Evolutionary conservation across 2,113 vertebrate genomes (phyloP).

Genomic region (Machaerirhynchus nigripectus): DNA sequence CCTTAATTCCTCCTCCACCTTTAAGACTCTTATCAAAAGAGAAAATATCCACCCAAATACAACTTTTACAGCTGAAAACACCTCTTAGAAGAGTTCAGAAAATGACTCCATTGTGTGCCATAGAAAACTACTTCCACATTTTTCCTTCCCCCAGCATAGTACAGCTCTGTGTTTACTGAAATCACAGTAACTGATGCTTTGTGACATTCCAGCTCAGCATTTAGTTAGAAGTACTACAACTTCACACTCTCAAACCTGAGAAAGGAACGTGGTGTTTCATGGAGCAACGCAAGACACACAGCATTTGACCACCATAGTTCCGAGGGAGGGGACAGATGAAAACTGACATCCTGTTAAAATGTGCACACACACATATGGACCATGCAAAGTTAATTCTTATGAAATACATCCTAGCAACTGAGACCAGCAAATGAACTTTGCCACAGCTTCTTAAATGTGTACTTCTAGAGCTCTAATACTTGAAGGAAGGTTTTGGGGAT

Average conservation of each 20-base stretch:
- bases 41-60: not conserved
- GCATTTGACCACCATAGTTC: not conserved
- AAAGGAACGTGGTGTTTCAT: not conserved
- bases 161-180: not conserved
- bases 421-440: not conserved
- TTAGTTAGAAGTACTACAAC: not conserved
- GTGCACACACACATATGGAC: not conserved
- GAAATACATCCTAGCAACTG: not conserved
- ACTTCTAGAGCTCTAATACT: not conserved
- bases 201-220: not conserved
- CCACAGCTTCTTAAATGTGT: not conserved
- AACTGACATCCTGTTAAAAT: slow-evolving; percentile 22
- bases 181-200: not conserved
- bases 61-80: not conserved
- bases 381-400: not conserved
- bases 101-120: not conserved
- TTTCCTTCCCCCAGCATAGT: not conserved
- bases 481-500: not conserved
- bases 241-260: not conserved
- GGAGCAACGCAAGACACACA: not conserved
- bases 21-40: not conserved
- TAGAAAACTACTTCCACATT: not conserved
- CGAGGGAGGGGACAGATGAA: not conserved
- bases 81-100: not conserved
- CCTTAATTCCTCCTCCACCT: not conserved